A percentile compares a stretch with the other conserved stretches of the same genome.
phyloP scores from a whole-genome alignment of 2,888 invertebrate genomes.

The Drosophila gaucha region DNA sequence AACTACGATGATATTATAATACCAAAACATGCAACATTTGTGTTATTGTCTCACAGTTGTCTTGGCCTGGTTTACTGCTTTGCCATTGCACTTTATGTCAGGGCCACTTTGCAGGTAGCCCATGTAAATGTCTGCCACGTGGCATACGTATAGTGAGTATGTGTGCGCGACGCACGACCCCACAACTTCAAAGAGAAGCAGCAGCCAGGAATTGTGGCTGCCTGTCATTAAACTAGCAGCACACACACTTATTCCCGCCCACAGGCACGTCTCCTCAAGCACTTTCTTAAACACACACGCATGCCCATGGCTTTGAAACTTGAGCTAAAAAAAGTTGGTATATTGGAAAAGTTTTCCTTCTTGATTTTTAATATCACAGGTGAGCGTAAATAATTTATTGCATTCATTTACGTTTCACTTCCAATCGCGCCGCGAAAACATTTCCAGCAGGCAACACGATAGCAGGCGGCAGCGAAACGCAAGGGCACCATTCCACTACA shows the following conservation, averaged over 20 bases:
- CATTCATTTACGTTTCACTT: conserved; percentile 81
- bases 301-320: conserved; percentile 59
- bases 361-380: conserved; percentile 82
- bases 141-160: conserved; percentile 43
- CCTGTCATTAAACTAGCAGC: conserved; percentile 66
- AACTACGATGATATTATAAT: not conserved
- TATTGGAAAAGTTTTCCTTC: conserved; percentile 81
- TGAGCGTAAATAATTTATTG: conserved; percentile 81
- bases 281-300: conserved; percentile 24
- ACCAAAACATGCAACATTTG: conserved; percentile 13
- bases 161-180: conserved; percentile 34
- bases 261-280: conserved; percentile 2
- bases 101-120: conserved; percentile 21
- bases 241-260: not conserved
- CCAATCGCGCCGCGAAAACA: conserved; percentile 75
- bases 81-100: conserved; percentile 13
- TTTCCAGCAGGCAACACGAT: conserved; percentile 43
- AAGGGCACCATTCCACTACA: conserved; percentile 36
- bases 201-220: conserved; percentile 45
- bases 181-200: conserved; percentile 66
- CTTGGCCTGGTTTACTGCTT: not conserved
- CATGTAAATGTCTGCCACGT: conserved; percentile 29
- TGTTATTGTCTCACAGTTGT: conserved; percentile 27
- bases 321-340: conserved; percentile 70
- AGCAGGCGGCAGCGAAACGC: conserved; percentile 7